Evolutionary conservation across 2,888 invertebrate genomes (phyloP).

Genomic region (Rhyacophila evoluta): DNA sequence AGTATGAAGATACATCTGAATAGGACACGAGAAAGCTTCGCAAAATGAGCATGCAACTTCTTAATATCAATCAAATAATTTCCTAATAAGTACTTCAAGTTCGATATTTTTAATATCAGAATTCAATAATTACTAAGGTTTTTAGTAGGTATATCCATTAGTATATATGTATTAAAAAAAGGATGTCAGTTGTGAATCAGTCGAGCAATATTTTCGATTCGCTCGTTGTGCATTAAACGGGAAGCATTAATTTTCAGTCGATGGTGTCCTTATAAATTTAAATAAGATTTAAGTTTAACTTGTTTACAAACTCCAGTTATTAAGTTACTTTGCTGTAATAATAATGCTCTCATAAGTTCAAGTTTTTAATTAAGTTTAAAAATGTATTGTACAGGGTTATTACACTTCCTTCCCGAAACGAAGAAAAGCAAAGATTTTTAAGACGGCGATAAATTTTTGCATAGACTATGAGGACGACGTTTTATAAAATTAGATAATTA

Average conservation of each 20-base stretch:
- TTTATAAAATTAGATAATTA: slow-evolving; percentile 14
- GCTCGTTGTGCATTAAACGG: too few relatives aligned
- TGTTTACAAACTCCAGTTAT: slow-evolving; percentile 2
- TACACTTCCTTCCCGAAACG: not conserved
- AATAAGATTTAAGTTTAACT: slow-evolving; percentile 9
- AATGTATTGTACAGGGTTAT: slow-evolving; percentile 1
- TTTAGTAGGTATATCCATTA: too few relatives aligned
- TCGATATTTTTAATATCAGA: too few relatives aligned
- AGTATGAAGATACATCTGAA: not conserved
- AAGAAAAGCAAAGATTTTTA: not conserved
- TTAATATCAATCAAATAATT: too few relatives aligned
- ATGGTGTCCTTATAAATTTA: slow-evolving; percentile 16
- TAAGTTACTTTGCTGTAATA: not conserved
- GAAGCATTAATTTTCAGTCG: not conserved
- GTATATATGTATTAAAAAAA: too few relatives aligned
- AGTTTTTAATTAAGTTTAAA: slow-evolving; percentile 26
- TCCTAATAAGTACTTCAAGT: too few relatives aligned
- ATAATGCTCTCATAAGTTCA: slow-evolving; percentile 5
- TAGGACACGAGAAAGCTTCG: too few relatives aligned
- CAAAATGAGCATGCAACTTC: too few relatives aligned
- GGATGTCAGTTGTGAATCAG: too few relatives aligned
- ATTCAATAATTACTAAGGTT: too few relatives aligned
- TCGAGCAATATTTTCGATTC: too few relatives aligned
- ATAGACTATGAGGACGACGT: not conserved
- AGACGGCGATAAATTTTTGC: slow-evolving; percentile 15